Base-by-base conservation (phyloP, 2,888 invertebrate species). In the Andrena praecox region DNA sequence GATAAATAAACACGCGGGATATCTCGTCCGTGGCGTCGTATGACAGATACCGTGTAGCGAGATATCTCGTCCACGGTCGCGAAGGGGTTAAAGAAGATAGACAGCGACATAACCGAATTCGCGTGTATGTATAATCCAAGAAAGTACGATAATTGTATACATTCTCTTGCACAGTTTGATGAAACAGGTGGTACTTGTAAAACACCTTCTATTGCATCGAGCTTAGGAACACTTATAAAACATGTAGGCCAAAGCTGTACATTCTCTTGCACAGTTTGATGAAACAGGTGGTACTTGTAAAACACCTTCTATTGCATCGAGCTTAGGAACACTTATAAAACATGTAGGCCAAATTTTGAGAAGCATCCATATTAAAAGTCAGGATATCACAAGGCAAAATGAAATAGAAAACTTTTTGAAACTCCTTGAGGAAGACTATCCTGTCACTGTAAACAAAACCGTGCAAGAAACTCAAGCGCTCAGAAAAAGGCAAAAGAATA, bases 361-460 rank as follows among this genome's bases (percentile, higher is more conserved):
- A 56, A 56, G 56, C 24, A 10, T 20, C 35, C 71, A 50, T 10
- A 77, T 67, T 29, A 77, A 77, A 72, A 10, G 24, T 20, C 42
- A 72, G 1, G 35, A 54, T 24, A 1, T 29, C 12, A 24, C 66
- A 27, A 50, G 66, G 52, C 72, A 71, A 71, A n/a, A 24, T 7
- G 2, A 48, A 35, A 64, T 63, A 1, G 70, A 77, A 48, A 64
- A 77, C 7, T 71, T 50, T 52, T 66, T 78, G 24, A 72, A 56
- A 16, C 24, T 73, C 8, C 42, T 54, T 33, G 50, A 62, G n/a
- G 59, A 73, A 48, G 72, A 78, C 50, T 73, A 54, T 68, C 68
- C 68, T 0, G 16, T 63, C 29, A 62, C 35, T 42, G 48, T 73
- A 2, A 78, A 78, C 63, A 73, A 67, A 54, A 52, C 68, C 12